phyloP scores from a whole-genome alignment of 2,797 vertebrate genomes.

The Glossophaga mutica region DNA sequence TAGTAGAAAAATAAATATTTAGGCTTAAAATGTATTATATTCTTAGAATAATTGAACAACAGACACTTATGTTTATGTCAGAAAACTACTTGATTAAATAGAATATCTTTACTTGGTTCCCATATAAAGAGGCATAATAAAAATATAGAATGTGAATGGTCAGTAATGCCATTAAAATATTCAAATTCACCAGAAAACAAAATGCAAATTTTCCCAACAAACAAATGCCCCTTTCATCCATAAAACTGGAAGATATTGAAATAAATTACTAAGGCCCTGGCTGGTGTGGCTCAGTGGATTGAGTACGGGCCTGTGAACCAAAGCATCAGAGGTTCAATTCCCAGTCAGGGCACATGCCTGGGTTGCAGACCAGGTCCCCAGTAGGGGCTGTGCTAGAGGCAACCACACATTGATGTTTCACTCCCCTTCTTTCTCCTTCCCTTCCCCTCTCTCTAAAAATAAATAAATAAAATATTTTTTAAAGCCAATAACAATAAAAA shows the following conservation, averaged over 20 bases:
- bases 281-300: no score
- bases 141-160: background rate
- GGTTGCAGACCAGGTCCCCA: no score
- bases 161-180: background rate
- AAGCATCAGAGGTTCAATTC: no score
- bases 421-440: no score
- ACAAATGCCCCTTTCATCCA: background rate
- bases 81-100: background rate
- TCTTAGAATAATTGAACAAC: background rate
- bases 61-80: background rate
- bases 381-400: no score
- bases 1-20: background rate
- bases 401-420: no score
- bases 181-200: background rate
- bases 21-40: background rate
- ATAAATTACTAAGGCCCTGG: background rate
- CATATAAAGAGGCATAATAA: background rate
- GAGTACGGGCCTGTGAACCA: no score
- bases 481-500: background rate
- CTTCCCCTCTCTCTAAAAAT: no score
- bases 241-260: background rate
- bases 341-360: no score
- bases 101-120: background rate
- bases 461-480: no score
- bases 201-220: background rate